These are phyloP conservation scores for Anoncus sp. DNA, from an alignment of 2,888 invertebrate genomes.

Conservation along the genomic window DNA sequence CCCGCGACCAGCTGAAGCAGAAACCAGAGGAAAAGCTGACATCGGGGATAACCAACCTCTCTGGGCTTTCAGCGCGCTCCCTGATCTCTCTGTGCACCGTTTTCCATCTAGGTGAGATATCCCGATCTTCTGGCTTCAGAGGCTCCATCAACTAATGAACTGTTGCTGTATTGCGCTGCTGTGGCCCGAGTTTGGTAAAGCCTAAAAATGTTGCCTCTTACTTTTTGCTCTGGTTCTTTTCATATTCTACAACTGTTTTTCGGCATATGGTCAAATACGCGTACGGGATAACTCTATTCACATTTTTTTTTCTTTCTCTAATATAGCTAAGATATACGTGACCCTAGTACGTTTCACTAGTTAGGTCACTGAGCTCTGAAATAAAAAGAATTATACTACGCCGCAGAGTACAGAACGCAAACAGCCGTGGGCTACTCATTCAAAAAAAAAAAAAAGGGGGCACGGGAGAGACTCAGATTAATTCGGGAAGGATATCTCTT, in stretches of 20 bases:
- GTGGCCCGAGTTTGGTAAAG: constrained; percentile 41
- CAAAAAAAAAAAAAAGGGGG: constrained; percentile 4
- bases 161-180: constrained; percentile 61
- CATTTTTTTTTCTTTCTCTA: constrained; percentile 17
- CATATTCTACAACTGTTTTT: neutral
- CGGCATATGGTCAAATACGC: constrained; percentile 12
- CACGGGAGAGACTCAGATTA: constrained; percentile 12
- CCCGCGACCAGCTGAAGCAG: constrained; percentile 27
- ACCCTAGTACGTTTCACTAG: constrained; percentile 33
- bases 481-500: constrained; percentile 44
- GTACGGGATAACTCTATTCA: neutral
- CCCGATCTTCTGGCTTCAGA: constrained; percentile 44
- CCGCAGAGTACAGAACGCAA: constrained; percentile 8
- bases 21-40: constrained; percentile 59
- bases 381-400: constrained; percentile 28
- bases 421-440: constrained; percentile 7
- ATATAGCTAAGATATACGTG: neutral
- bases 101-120: constrained; percentile 65
- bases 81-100: constrained; percentile 58
- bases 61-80: constrained; percentile 48
- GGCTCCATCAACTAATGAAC: constrained; percentile 77
- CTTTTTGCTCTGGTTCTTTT: neutral
- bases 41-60: constrained; percentile 53
- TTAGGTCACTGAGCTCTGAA: constrained; percentile 28
- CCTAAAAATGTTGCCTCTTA: constrained; percentile 26